phyloP scores from a whole-genome alignment of 2,797 vertebrate species.

The Darevskia nairensis region DNA sequence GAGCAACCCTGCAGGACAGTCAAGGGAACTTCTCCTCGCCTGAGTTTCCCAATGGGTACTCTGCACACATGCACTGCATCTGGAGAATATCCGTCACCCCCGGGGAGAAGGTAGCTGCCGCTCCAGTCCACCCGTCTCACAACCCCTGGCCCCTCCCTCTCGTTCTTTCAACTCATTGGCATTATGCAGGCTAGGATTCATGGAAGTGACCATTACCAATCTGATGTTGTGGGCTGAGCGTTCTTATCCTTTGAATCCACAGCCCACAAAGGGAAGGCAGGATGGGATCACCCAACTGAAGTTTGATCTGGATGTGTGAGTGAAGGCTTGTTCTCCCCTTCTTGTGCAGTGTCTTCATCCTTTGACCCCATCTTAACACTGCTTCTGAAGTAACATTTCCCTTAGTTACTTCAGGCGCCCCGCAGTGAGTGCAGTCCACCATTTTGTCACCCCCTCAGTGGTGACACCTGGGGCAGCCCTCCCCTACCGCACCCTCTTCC shows the following conservation, averaged over 20 bases:
- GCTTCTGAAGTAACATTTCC: neutral
- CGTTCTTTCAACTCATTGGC: neutral
- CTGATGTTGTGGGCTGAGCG: neutral
- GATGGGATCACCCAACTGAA: neutral
- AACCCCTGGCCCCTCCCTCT: neutral
- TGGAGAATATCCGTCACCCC: constrained; percentile 99
- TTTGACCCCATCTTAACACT: neutral
- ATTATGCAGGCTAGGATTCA: no score
- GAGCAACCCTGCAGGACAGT: constrained; percentile 96
- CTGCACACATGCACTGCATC: constrained; percentile 96
- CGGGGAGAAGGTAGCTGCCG: constrained; percentile 90
- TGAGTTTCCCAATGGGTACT: constrained; percentile 95
- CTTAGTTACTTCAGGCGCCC: no score
- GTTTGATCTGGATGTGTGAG: neutral
- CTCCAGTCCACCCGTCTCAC: rapidly evolving
- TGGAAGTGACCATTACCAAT: neutral
- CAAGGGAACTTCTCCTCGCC: constrained; percentile 97
- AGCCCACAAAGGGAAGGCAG: neutral
- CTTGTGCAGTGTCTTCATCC: neutral
- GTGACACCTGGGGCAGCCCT: no score
- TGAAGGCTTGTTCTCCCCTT: neutral
- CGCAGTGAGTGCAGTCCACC: no score
- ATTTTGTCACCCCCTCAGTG: no score
- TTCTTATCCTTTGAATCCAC: neutral
- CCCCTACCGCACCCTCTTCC: no score